phyloP scores from a whole-genome alignment of 2,797 vertebrate genomes.

The Scarus forsteni region DNA sequence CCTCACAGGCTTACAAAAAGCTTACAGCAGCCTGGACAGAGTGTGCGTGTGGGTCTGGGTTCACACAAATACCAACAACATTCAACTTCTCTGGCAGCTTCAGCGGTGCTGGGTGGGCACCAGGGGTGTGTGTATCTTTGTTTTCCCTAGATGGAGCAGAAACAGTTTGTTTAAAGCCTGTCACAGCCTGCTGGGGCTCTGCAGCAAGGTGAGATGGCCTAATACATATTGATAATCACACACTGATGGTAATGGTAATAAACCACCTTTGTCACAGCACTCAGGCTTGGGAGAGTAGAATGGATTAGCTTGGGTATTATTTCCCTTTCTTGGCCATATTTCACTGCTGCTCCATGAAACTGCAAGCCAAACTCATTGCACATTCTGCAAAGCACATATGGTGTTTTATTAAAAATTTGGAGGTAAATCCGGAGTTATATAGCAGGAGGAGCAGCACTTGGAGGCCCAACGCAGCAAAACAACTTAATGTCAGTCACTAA shows the following conservation, averaged over 20 bases:
- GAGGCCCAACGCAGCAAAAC: constrained; percentile 82
- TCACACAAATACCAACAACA: constrained; percentile 64
- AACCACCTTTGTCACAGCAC: constrained; percentile 74
- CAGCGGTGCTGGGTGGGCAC: constrained; percentile 42
- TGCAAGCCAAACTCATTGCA: constrained; percentile 73
- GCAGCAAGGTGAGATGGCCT: constrained; percentile 58
- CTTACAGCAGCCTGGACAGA: constrained; percentile 52
- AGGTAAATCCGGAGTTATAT: constrained; percentile 82
- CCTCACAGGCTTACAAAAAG: constrained; percentile 67
- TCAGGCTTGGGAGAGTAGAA: constrained; percentile 67
- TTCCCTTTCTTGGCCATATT: constrained; percentile 74
- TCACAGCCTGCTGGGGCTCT: constrained; percentile 60
- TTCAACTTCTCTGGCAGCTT: constrained; percentile 68
- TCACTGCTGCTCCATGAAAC: constrained; percentile 67
- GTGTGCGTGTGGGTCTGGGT: constrained; percentile 29
- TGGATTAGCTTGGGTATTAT: constrained; percentile 76
- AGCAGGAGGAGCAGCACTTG: constrained; percentile 69
- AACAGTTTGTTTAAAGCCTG: constrained; percentile 71
- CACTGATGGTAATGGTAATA: constrained; percentile 75
- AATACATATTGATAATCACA: constrained; percentile 78
- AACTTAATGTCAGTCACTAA: constrained; percentile 86
- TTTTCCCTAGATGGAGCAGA: constrained; percentile 61
- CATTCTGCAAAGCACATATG: constrained; percentile 83
- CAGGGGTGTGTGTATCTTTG: constrained; percentile 60
- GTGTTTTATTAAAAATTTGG: constrained; percentile 80